phyloP scores from a whole-genome alignment of 1,140 invertebrate genomes.

The Notospermus geniculatus region DNA sequence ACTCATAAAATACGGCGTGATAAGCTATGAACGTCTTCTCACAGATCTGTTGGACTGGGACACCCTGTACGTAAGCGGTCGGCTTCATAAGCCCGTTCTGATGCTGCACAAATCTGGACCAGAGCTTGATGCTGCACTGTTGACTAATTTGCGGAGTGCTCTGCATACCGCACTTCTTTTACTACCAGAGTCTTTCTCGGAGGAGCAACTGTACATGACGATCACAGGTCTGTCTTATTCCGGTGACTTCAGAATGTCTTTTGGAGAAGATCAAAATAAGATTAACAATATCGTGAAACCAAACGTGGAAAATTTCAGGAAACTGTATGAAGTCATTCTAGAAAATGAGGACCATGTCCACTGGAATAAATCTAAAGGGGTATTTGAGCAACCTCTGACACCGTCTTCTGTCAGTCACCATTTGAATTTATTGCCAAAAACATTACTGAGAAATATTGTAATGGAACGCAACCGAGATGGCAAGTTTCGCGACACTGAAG shows the following conservation, averaged over 20 bases:
- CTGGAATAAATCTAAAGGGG: conserved; percentile 35
- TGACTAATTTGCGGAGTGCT: conserved; percentile 80
- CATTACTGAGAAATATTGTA: conserved; percentile 29
- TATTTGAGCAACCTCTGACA: conserved; percentile 70
- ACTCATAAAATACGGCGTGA: conserved; percentile 95
- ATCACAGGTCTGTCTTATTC: conserved; percentile 88
- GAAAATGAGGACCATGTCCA: conserved; percentile 51
- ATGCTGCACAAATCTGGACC: conserved; percentile 34
- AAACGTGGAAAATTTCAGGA: conserved; percentile 74
- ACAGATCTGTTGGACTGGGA: conserved; percentile 92
- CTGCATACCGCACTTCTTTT: conserved; percentile 82
- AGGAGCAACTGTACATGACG: conserved; percentile 80
- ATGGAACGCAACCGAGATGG: conserved; percentile 57
- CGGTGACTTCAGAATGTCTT: conserved; percentile 91
- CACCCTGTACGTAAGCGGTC: conserved; percentile 86
- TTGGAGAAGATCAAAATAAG: conserved; percentile 97
- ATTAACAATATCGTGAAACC: conserved; percentile 86
- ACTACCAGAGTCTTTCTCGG: conserved; percentile 84
- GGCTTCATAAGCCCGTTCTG: conserved; percentile 91
- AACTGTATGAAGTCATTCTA: conserved; percentile 70
- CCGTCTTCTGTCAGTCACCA: conserved; percentile 75
- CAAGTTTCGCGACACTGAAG: conserved; percentile 72
- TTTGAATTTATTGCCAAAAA: conserved; percentile 80
- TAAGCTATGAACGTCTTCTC: conserved; percentile 76
- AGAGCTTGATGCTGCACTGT: conserved; percentile 56